phyloP scores from a whole-genome alignment of 1,140 invertebrate genomes.

The Neodiprion virginianus region DNA sequence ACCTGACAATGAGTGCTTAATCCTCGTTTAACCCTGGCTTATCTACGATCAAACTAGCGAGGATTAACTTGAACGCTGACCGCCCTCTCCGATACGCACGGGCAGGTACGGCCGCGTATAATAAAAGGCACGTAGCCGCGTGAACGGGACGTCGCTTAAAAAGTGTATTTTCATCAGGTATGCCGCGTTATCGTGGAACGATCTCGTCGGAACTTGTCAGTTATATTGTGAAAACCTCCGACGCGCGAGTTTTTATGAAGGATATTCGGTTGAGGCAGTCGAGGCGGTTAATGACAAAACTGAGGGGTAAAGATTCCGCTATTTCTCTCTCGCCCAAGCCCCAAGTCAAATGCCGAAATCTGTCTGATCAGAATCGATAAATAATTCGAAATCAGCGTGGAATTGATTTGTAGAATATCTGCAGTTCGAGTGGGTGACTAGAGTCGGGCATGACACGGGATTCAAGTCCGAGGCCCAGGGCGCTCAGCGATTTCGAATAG shows the following conservation, averaged over 20 bases:
- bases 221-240: not conserved
- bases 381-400: no score
- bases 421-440: no score
- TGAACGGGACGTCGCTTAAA: constrained; percentile 9
- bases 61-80: constrained; percentile 16
- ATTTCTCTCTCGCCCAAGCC: no score
- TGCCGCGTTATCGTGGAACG: not conserved
- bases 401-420: no score
- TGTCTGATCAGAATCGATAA: no score
- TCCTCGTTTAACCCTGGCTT: constrained; percentile 18
- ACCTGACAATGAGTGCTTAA: constrained; percentile 9
- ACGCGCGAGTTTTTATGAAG: not conserved
- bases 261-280: not conserved
- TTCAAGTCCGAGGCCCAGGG: not conserved
- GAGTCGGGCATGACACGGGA: not conserved
- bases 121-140: not conserved
- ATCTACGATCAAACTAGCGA: constrained; percentile 13
- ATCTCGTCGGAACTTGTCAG: constrained; percentile 14
- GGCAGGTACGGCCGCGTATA: not conserved
- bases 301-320: no score
- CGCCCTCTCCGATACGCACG: not conserved
- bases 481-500: not conserved
- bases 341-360: no score
- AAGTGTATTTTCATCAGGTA: not conserved
- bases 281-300: no score